Evolutionary conservation across 2,888 invertebrate species (phyloP).

Genomic region (Cephus spinipes): DNA sequence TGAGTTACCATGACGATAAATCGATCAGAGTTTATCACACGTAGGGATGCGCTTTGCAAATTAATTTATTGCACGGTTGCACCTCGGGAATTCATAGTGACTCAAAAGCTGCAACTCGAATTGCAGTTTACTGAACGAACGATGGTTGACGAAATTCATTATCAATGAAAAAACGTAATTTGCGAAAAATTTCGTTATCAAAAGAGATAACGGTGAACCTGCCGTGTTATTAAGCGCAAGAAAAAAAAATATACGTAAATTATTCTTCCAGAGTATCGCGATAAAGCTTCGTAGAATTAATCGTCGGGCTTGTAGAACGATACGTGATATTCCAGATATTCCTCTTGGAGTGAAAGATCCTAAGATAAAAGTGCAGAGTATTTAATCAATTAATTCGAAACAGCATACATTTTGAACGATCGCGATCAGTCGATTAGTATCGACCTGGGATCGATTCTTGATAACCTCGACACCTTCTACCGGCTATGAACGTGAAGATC

Average conservation of each 20-base stretch:
- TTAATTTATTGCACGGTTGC: not conserved
- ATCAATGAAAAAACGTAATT: not conserved
- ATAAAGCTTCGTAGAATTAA: not conserved
- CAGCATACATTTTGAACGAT: not conserved
- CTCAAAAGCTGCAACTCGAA: not conserved
- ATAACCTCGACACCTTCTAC: not conserved
- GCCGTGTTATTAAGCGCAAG: no score
- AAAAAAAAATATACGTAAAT: no score
- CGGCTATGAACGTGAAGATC: not conserved
- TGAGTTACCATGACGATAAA: not conserved
- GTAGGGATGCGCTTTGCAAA: not conserved
- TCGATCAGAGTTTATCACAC: not conserved
- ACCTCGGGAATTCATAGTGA: not conserved
- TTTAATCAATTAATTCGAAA: not conserved
- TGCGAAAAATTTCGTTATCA: not conserved
- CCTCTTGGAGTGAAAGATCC: not conserved
- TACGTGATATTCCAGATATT: not conserved
- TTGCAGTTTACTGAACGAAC: not conserved
- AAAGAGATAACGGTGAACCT: not conserved
- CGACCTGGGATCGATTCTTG: not conserved
- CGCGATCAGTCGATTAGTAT: not conserved
- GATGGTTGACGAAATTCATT: not conserved
- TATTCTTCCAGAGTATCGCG: not conserved
- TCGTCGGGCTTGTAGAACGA: no score
- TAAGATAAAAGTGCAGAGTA: not conserved